Percentiles rank a stretch among this genome's conserved stretches.
These are phyloP conservation scores for Neodiprion fabricii DNA, from an alignment of 1,140 invertebrate genomes.

Conservation along the genomic window DNA sequence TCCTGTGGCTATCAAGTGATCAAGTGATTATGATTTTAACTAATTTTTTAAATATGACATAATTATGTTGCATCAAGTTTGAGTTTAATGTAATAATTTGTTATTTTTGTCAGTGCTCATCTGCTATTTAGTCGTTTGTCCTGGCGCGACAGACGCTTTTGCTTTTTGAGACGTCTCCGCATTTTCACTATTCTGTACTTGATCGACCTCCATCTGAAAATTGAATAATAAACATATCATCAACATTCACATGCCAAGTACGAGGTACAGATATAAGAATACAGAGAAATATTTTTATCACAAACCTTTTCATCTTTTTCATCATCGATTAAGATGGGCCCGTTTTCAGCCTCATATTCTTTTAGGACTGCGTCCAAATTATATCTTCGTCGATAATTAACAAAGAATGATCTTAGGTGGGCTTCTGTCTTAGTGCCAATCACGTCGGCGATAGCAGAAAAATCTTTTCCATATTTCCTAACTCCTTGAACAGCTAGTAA, in stretches of 20 bases:
- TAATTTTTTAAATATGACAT: neutral
- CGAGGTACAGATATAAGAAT: slow-evolving; percentile 16
- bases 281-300: slow-evolving; percentile 9
- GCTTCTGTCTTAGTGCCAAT: slow-evolving; percentile 94
- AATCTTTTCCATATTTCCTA: slow-evolving; percentile 94
- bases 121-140: slow-evolving; percentile 58
- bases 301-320: slow-evolving; percentile 63
- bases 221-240: slow-evolving; percentile 11
- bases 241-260: neutral
- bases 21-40: neutral
- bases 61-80: neutral
- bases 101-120: slow-evolving; percentile 32
- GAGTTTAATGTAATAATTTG: neutral
- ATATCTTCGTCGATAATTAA: slow-evolving; percentile 88
- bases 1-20: neutral
- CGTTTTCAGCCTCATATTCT: slow-evolving; percentile 85
- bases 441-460: slow-evolving; percentile 93
- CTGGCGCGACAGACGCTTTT: slow-evolving; percentile 45
- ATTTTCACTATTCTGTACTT: slow-evolving; percentile 45
- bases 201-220: slow-evolving; percentile 57
- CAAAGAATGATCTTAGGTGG: slow-evolving; percentile 89
- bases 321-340: slow-evolving; percentile 65
- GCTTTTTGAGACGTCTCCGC: slow-evolving; percentile 56
- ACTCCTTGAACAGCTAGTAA: slow-evolving; percentile 91
- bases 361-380: slow-evolving; percentile 89